Conservation (phyloP, 1,140 invertebrate genomes). For the Conus betulinus region DNA sequence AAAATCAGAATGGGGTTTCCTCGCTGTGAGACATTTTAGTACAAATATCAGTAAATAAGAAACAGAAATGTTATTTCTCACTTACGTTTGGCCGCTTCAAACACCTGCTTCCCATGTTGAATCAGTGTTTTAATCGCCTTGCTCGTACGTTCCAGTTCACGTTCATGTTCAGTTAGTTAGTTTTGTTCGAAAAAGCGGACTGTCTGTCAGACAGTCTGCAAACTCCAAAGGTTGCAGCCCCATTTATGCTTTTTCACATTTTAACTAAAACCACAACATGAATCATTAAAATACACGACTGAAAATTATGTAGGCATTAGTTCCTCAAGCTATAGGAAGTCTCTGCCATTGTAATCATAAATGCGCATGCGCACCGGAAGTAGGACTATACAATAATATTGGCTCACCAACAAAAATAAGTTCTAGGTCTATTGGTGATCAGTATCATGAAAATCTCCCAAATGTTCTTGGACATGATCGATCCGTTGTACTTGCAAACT, state of each 20-base stretch:
- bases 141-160: constrained; percentile 95
- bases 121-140: constrained; percentile 97
- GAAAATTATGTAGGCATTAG: neutral
- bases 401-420: no score
- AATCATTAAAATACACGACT: neutral
- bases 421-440: no score
- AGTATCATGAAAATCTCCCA: no score
- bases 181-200: constrained; percentile 97
- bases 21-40: no score
- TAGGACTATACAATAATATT: neutral
- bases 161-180: constrained; percentile 95
- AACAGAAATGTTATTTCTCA: constrained; percentile 55
- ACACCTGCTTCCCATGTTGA: constrained; percentile 94
- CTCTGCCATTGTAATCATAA: constrained; percentile 14
- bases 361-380: constrained; percentile 36
- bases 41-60: no score
- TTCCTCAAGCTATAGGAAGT: neutral
- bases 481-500: no score
- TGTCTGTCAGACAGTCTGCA: constrained; percentile 97
- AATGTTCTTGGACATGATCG: no score
- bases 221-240: constrained; percentile 96
- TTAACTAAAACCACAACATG: constrained; percentile 22
- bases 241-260: constrained; percentile 76
- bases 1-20: no score
- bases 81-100: constrained; percentile 95